These are phyloP conservation scores for Cryptus armator DNA, from an alignment of 2,888 invertebrate species.

Conservation along the genomic window DNA sequence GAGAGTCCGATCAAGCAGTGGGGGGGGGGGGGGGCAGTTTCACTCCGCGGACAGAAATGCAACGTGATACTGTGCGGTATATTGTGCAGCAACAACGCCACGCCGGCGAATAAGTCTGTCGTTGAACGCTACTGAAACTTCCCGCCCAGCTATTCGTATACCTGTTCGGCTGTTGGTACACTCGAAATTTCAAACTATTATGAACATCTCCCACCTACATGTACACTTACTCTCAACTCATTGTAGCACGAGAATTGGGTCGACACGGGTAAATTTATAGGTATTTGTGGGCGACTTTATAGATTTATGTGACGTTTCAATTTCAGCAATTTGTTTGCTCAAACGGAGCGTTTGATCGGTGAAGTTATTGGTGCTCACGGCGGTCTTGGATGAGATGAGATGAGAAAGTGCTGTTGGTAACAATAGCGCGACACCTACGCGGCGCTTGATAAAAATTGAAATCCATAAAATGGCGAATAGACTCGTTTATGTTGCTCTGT, in stretches of 20 bases:
- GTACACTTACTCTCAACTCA: neutral
- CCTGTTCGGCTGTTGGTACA: neutral
- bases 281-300: neutral
- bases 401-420: neutral
- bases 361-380: neutral
- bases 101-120: constrained; percentile 18
- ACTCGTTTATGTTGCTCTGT: too few relatives aligned
- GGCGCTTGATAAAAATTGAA: too few relatives aligned
- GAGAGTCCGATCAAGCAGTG: neutral
- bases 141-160: constrained; percentile 7
- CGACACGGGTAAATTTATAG: neutral
- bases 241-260: constrained; percentile 4
- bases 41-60: neutral
- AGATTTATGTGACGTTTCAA: constrained; percentile 39
- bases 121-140: constrained; percentile 10
- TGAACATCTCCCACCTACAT: neutral
- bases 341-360: neutral
- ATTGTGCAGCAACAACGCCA: constrained; percentile 3
- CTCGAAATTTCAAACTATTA: constrained; percentile 4
- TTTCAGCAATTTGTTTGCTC: constrained; percentile 27
- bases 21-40: neutral
- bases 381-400: neutral
- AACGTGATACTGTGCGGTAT: neutral
- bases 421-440: too few relatives aligned
- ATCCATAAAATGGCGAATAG: too few relatives aligned